Evolutionary conservation across 2,113 vertebrate species (phyloP).

Genomic region (Tympanuchus pallidicinctus): DNA sequence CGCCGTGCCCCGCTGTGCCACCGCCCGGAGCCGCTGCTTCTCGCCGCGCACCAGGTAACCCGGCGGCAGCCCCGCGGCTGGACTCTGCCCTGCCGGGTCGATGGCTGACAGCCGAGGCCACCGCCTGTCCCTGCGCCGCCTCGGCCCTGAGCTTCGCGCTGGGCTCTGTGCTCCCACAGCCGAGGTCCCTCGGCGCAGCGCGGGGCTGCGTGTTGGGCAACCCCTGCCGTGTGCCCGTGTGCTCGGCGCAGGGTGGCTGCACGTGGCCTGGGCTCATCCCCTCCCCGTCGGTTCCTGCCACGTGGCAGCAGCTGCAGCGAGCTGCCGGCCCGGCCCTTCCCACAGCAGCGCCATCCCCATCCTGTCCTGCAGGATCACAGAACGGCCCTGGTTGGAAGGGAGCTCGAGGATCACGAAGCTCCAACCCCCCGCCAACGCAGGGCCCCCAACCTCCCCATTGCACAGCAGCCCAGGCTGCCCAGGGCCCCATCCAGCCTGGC

Average conservation of each 20-base stretch:
- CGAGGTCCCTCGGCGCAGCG: background rate
- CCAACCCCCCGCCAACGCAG: too few relatives aligned
- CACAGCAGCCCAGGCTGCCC: too few relatives aligned
- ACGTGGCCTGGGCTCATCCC: fast-evolving
- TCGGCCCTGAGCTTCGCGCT: fast-evolving
- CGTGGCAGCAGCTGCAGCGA: fast-evolving
- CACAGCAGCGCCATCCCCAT: fast-evolving
- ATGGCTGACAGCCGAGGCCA: background rate
- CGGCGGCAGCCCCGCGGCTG: fast-evolving
- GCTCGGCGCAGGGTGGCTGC: background rate
- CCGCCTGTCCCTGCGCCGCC: fast-evolving
- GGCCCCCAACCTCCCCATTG: too few relatives aligned
- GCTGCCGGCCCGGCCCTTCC: background rate
- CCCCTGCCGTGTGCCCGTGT: background rate
- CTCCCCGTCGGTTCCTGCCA: fast-evolving
- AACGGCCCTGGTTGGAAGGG: too few relatives aligned
- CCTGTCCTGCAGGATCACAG: background rate
- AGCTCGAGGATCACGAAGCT: too few relatives aligned
- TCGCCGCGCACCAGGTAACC: fast-evolving
- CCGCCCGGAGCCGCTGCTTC: background rate
- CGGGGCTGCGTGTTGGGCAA: fast-evolving
- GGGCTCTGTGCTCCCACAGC: fast-evolving
- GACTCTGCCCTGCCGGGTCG: fast-evolving
- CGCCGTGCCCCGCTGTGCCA: fast-evolving
- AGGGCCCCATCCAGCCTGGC: too few relatives aligned